Conservation (phyloP, 1,140 invertebrate genomes). For the Zophobas atratus region DNA sequence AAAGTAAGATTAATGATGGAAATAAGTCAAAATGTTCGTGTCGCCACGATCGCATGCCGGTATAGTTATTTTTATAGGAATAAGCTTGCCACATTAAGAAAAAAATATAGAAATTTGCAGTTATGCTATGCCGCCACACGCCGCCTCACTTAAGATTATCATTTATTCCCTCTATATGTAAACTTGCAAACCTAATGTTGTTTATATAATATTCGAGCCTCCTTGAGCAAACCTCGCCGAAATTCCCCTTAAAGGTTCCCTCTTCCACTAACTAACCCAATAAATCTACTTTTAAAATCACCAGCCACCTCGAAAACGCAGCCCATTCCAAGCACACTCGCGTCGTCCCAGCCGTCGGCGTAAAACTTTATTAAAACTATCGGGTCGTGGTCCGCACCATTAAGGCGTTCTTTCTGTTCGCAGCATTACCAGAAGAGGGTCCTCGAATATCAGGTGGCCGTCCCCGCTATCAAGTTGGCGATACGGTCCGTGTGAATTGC, state of each 20-base stretch:
- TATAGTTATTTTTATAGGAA: too few species aligned
- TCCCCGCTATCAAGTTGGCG: conserved; percentile 85
- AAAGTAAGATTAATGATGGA: too few species aligned
- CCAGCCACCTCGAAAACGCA: conserved; percentile 1
- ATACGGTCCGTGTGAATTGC: conserved; percentile 86
- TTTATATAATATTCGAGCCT: too few species aligned
- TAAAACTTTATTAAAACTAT: conserved; percentile 24
- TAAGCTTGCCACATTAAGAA: too few species aligned
- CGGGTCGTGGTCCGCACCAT: conserved; percentile 26
- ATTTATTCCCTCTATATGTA: too few species aligned
- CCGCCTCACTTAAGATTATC: too few species aligned
- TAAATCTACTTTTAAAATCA: conserved; percentile 8
- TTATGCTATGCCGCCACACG: too few species aligned
- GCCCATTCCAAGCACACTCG: not conserved
- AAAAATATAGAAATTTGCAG: too few species aligned
- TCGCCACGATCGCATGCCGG: too few species aligned
- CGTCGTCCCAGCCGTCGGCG: not conserved
- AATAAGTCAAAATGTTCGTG: too few species aligned
- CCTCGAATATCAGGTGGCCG: conserved; percentile 86
- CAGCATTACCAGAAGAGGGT: conserved; percentile 87
- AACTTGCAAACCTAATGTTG: too few species aligned
- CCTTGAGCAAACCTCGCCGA: not conserved
- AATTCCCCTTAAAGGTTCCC: not conserved
- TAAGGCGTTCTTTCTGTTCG: conserved; percentile 55
- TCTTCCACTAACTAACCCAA: not conserved